These are phyloP conservation scores for Antigone vipio DNA, from an alignment of 2,113 vertebrate species.

Conservation along the genomic window DNA sequence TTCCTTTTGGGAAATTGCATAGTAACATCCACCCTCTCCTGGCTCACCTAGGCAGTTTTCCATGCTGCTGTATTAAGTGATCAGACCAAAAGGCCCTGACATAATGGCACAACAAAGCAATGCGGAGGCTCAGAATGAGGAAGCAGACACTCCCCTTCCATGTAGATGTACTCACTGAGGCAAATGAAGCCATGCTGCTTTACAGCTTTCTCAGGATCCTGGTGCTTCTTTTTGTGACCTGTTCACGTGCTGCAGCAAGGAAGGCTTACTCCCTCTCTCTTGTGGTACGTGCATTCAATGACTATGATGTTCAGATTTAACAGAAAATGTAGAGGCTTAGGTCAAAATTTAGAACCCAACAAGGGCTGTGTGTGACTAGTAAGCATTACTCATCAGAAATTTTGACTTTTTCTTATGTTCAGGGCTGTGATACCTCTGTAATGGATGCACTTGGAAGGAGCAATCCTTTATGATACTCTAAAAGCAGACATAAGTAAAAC, in stretches of 20 bases:
- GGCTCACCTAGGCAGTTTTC: not conserved
- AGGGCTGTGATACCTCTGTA: slow-evolving; percentile 9
- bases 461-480: slow-evolving; percentile 52
- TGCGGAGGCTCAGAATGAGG: not conserved
- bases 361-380: not conserved
- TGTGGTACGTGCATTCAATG: not conserved
- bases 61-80: not conserved
- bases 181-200: not conserved
- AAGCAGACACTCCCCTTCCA: not conserved
- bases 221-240: not conserved
- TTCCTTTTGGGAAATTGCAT: not conserved
- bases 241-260: not conserved
- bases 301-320: not conserved
- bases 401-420: slow-evolving; percentile 11
- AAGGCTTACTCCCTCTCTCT: not conserved
- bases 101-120: not conserved
- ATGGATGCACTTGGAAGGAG: slow-evolving; percentile 35
- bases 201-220: not conserved
- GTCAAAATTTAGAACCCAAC: not conserved
- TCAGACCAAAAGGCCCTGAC: not conserved
- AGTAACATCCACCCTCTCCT: not conserved
- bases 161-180: not conserved
- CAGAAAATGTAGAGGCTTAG: not conserved
- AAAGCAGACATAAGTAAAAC: slow-evolving; percentile 71
- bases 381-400: not conserved